Evolutionary conservation across 2,888 invertebrate species (phyloP).

Genomic region (Cinara cedri): DNA sequence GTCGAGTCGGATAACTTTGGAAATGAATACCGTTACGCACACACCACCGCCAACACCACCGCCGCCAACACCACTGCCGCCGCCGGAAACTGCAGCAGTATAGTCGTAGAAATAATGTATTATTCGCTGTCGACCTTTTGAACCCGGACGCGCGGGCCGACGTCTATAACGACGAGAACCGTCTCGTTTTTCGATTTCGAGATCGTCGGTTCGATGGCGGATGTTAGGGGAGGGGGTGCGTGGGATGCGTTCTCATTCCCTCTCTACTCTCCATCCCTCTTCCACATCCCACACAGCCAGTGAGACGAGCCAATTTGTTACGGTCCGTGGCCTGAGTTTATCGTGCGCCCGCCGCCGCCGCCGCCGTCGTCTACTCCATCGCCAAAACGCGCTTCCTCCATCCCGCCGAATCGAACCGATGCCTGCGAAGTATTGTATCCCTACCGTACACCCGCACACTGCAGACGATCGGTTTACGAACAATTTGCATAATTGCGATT

Average conservation of each 20-base stretch:
- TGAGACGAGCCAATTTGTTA: slow-evolving; percentile 8
- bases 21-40: too few species aligned
- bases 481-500: slow-evolving; percentile 16
- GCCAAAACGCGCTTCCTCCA: not conserved
- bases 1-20: too few species aligned
- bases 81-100: too few species aligned
- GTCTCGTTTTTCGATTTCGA: not conserved
- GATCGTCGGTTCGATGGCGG: not conserved
- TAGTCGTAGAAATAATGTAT: too few species aligned
- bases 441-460: not conserved
- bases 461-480: not conserved
- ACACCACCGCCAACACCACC: too few species aligned
- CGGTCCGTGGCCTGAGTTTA: not conserved
- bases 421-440: not conserved
- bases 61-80: too few species aligned
- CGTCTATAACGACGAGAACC: too few species aligned
- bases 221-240: too few species aligned
- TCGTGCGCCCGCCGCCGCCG: not conserved
- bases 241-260: not conserved
- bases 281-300: too few species aligned
- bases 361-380: too few species aligned
- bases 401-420: too few species aligned
- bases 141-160: not conserved
- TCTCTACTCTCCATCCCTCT: too few species aligned
- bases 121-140: not conserved